Percentiles rank a stretch among this genome's conserved stretches.
phyloP scores from a whole-genome alignment of 2,888 invertebrate genomes.

The Selenia dentaria region DNA sequence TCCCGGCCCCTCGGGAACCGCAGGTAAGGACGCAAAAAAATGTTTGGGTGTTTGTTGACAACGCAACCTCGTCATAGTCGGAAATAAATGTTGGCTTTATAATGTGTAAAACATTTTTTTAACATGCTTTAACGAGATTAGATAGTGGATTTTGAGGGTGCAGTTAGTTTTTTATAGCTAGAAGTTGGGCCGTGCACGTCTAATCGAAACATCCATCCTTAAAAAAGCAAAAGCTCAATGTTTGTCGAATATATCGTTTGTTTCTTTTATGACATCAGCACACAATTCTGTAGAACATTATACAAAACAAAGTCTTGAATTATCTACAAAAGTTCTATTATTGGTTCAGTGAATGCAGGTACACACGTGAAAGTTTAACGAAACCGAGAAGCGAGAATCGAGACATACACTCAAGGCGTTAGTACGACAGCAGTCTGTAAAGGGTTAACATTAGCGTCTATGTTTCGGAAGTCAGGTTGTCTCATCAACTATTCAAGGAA shows the following conservation, averaged over 20 bases:
- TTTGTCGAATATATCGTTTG: no score
- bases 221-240: no score
- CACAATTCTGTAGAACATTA: no score
- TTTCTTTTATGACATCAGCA: no score
- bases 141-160: slow-evolving; percentile 24
- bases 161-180: no score
- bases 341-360: slow-evolving; percentile 21
- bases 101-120: slow-evolving; percentile 23
- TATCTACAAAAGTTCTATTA: slow-evolving; percentile 1
- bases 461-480: slow-evolving; percentile 45
- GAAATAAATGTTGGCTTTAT: slow-evolving; percentile 31
- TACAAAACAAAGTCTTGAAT: not conserved
- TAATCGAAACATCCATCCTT: no score
- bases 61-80: slow-evolving; percentile 59
- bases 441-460: slow-evolving; percentile 60
- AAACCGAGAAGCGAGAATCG: not conserved
- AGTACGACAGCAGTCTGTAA: slow-evolving; percentile 21
- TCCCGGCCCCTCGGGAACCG: slow-evolving; percentile 44
- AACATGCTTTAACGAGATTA: slow-evolving; percentile 15
- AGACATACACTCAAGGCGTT: slow-evolving; percentile 7
- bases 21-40: slow-evolving; percentile 65
- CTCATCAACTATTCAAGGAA: slow-evolving; percentile 59
- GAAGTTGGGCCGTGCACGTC: no score
- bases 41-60: slow-evolving; percentile 75
- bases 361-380: slow-evolving; percentile 47